These are phyloP conservation scores for Meloidogyne hapla DNA, from an alignment of 1,140 invertebrate genomes.

Conservation along the genomic window DNA sequence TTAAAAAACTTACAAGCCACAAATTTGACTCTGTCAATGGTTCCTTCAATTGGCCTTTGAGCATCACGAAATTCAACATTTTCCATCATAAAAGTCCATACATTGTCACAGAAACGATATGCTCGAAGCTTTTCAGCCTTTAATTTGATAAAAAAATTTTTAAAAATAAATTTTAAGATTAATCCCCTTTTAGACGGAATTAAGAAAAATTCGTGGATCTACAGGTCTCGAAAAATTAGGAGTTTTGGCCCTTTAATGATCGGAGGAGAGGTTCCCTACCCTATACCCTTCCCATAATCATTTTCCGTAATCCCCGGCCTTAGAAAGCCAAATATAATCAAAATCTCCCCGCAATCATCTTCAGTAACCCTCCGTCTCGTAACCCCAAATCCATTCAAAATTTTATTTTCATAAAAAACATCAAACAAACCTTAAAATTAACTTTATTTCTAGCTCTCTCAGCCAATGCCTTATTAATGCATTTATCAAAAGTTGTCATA, in stretches of 20 bases:
- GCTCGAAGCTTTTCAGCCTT: constrained; percentile 92
- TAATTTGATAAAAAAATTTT: constrained; percentile 15
- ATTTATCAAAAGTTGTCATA: constrained; percentile 90
- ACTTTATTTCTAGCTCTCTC: constrained; percentile 55
- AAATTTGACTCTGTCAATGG: constrained; percentile 94
- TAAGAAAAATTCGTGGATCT: no score
- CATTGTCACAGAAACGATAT: constrained; percentile 99
- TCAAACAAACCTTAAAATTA: constrained; percentile 51
- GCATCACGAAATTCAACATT: constrained; percentile 96
- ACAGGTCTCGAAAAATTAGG: no score
- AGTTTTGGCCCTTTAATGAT: no score
- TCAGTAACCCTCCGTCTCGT: no score
- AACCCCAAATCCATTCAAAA: no score
- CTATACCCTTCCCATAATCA: no score
- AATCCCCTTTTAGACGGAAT: no score
- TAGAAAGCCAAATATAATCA: no score
- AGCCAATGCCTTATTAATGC: constrained; percentile 90
- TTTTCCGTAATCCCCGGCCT: no score
- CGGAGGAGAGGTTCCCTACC: no score
- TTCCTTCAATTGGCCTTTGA: constrained; percentile 66
- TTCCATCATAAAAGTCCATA: constrained; percentile 99
- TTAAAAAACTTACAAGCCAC: constrained; percentile 82
- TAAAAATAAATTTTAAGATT: background rate
- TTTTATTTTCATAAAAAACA: constrained; percentile 24
- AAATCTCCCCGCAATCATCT: no score